Conservation (phyloP, 2,888 invertebrate species). For the Calameuta idolon region DNA sequence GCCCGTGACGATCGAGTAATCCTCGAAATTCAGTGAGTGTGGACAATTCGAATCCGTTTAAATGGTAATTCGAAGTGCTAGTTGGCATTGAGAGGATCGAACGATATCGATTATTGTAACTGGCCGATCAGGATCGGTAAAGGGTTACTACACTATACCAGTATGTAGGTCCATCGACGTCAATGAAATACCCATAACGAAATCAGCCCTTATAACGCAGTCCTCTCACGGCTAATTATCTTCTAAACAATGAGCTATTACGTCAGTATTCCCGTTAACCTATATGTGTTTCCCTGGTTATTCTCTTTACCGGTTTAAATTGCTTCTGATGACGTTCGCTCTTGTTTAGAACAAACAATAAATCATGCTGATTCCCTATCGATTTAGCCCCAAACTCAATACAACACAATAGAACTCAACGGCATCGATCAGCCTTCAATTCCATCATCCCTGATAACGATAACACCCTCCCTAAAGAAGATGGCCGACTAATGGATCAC, state of each 20-base stretch:
- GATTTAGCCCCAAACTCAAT: neutral
- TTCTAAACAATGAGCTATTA: conserved; percentile 33
- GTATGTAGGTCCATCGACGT: neutral
- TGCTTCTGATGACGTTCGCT: neutral
- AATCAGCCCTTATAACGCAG: conserved; percentile 27
- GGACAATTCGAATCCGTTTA: conserved; percentile 39
- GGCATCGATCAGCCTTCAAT: neutral
- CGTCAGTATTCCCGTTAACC: conserved; percentile 19
- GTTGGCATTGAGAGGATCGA: conserved; percentile 15
- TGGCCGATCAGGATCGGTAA: neutral
- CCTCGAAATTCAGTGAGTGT: conserved; percentile 7
- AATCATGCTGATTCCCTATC: neutral
- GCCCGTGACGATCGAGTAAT: neutral
- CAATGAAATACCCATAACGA: conserved; percentile 19
- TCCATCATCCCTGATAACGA: neutral
- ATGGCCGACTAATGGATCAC: neutral
- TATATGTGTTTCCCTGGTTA: conserved; percentile 25
- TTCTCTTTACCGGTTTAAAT: conserved; percentile 5
- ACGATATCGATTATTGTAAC: neutral
- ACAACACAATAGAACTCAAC: neutral
- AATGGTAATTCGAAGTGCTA: conserved; percentile 41
- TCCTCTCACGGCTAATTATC: conserved; percentile 28
- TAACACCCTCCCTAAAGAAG: neutral
- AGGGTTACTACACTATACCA: neutral
- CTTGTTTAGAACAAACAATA: neutral